These are phyloP conservation scores for Scomber japonicus DNA, from an alignment of 2,113 vertebrate species.

Conservation along the genomic window DNA sequence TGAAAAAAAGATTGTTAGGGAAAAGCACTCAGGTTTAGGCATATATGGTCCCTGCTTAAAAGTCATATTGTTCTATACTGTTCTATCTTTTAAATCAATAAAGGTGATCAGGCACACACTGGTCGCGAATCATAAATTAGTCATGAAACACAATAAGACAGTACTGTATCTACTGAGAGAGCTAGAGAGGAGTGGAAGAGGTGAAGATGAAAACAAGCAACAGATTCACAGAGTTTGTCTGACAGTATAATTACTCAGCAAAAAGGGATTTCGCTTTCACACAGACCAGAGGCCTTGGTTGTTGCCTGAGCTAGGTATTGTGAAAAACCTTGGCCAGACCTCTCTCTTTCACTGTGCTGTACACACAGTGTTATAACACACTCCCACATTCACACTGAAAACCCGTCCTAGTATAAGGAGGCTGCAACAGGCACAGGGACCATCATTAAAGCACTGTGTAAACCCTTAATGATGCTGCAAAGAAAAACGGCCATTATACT, in stretches of 20 bases:
- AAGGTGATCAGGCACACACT: conserved; percentile 15
- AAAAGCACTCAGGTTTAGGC: not conserved
- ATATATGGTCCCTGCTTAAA: not conserved
- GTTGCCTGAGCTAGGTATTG: conserved; percentile 9
- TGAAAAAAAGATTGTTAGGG: too few relatives aligned
- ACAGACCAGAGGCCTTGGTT: conserved; percentile 9
- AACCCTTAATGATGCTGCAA: conserved; percentile 22
- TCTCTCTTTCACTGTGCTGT: conserved; percentile 5
- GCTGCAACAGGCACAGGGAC: conserved; percentile 18
- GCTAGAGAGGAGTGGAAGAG: not conserved
- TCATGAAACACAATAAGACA: conserved; percentile 18
- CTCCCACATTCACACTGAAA: conserved; percentile 48
- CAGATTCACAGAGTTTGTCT: conserved; percentile 23
- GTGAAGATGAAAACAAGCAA: not conserved
- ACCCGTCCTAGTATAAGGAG: not conserved
- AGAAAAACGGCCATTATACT: conserved; percentile 15
- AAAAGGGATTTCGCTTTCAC: conserved; percentile 34
- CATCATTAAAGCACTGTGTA: conserved; percentile 31
- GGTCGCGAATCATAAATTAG: conserved; percentile 33
- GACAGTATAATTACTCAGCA: conserved; percentile 32
- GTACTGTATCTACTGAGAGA: not conserved
- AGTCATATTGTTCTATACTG: not conserved
- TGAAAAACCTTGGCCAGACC: conserved; percentile 12
- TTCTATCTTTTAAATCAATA: conserved; percentile 18
- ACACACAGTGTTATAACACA: conserved; percentile 22